Conservation (phyloP, 2,888 invertebrate genomes). For the Ctena decussata region DNA sequence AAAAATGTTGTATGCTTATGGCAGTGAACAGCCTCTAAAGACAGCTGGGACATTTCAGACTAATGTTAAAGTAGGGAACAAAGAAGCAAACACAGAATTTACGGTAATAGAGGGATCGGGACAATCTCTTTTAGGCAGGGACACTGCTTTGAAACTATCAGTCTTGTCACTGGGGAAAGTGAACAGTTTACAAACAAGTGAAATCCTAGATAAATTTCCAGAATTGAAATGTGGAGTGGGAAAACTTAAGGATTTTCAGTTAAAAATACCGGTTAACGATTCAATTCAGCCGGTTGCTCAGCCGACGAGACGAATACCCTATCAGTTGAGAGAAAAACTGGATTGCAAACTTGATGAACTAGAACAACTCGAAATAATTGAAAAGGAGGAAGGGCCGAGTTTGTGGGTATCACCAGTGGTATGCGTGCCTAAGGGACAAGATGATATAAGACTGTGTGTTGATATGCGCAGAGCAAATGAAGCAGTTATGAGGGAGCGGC, state of each 20-base stretch:
- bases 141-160: constrained; percentile 19
- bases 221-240: constrained; percentile 10
- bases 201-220: neutral
- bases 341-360: too few relatives aligned
- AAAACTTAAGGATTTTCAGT: constrained; percentile 26
- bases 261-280: too few relatives aligned
- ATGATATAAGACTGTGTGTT: constrained; percentile 45
- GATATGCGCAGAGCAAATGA: constrained; percentile 51
- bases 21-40: constrained; percentile 21
- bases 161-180: neutral
- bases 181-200: neutral
- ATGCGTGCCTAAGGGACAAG: constrained; percentile 28
- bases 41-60: constrained; percentile 36
- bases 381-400: constrained; percentile 30
- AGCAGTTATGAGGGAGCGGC: constrained; percentile 32
- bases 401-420: constrained; percentile 43
- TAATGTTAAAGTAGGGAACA: constrained; percentile 4
- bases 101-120: constrained; percentile 21
- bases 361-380: too few relatives aligned
- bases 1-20: too few relatives aligned
- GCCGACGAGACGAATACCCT: too few relatives aligned
- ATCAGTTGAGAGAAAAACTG: too few relatives aligned
- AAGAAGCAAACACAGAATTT: constrained; percentile 5
- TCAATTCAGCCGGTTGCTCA: too few relatives aligned
- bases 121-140: constrained; percentile 11